phyloP scores from a whole-genome alignment of 2,888 invertebrate species.

The Torymus tubicola region DNA sequence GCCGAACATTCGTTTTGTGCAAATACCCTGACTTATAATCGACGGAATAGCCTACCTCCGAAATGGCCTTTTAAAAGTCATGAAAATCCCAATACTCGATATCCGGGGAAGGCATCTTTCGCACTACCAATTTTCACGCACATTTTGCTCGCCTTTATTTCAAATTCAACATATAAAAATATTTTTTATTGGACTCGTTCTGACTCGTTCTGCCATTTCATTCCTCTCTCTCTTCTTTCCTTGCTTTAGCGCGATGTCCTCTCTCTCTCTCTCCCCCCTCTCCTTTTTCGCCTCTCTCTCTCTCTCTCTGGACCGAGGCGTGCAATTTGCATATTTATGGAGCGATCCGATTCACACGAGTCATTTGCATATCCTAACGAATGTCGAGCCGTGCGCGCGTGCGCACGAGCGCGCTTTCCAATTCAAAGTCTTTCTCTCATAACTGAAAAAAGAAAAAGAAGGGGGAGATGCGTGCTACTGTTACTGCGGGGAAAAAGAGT shows the following conservation, averaged over 20 bases:
- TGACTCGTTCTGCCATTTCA: not conserved
- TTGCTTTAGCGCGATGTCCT: not conserved
- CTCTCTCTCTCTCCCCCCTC: not conserved
- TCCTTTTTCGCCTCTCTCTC: not conserved
- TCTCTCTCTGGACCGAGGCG: slow-evolving; percentile 22
- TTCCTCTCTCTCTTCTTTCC: not conserved
- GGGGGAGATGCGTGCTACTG: too few relatives aligned
- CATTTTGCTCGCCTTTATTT: not conserved
- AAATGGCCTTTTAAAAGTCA: not conserved
- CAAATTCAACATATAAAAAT: not conserved
- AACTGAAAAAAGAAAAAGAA: slow-evolving; percentile 37
- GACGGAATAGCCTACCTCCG: too few relatives aligned
- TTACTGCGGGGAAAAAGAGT: too few relatives aligned
- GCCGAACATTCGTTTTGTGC: too few relatives aligned
- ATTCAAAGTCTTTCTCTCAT: slow-evolving; percentile 52
- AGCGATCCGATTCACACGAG: slow-evolving; percentile 57
- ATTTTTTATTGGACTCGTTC: slow-evolving; percentile 1
- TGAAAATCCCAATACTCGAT: not conserved
- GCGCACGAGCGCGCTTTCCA: slow-evolving; percentile 40
- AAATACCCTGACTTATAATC: too few relatives aligned
- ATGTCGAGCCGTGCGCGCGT: slow-evolving; percentile 39
- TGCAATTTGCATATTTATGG: slow-evolving; percentile 58
- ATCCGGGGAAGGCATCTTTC: too few relatives aligned
- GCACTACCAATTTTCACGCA: not conserved
- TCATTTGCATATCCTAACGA: slow-evolving; percentile 59